Conservation (phyloP, 1,140 invertebrate species). For the Drosophila mojavensis region DNA sequence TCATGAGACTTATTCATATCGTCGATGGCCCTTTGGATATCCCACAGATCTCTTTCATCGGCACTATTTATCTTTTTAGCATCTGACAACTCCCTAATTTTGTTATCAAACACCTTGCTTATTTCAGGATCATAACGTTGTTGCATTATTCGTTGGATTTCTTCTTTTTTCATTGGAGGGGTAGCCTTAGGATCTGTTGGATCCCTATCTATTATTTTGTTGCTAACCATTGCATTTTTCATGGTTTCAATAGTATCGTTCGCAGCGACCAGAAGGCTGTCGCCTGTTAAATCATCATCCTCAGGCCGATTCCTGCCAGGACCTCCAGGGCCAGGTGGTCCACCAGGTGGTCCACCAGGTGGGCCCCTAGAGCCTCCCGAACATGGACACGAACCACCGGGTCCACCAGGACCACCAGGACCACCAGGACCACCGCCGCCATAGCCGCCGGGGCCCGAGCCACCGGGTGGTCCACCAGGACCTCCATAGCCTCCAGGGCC, state of each 20-base stretch:
- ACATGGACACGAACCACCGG: neutral
- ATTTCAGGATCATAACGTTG: constrained; percentile 63
- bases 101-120: constrained; percentile 47
- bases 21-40: constrained; percentile 58
- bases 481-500: neutral
- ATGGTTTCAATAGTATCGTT: constrained; percentile 52
- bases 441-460: neutral
- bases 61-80: constrained; percentile 56
- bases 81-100: constrained; percentile 61
- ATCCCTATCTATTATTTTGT: constrained; percentile 58
- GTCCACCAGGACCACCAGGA: neutral
- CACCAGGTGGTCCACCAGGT: constrained; percentile 5
- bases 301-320: neutral
- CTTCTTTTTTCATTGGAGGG: constrained; percentile 47
- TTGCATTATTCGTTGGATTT: constrained; percentile 69
- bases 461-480: constrained; percentile 2
- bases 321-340: constrained; percentile 1
- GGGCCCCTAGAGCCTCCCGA: neutral
- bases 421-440: constrained; percentile 4
- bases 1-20: constrained; percentile 72
- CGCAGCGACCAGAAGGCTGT: constrained; percentile 67
- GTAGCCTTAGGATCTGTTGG: constrained; percentile 35
- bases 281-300: constrained; percentile 23
- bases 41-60: constrained; percentile 59
- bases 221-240: constrained; percentile 54